These are phyloP conservation scores for Argopecten irradians DNA, from an alignment of 1,140 invertebrate species.

Conservation along the genomic window DNA sequence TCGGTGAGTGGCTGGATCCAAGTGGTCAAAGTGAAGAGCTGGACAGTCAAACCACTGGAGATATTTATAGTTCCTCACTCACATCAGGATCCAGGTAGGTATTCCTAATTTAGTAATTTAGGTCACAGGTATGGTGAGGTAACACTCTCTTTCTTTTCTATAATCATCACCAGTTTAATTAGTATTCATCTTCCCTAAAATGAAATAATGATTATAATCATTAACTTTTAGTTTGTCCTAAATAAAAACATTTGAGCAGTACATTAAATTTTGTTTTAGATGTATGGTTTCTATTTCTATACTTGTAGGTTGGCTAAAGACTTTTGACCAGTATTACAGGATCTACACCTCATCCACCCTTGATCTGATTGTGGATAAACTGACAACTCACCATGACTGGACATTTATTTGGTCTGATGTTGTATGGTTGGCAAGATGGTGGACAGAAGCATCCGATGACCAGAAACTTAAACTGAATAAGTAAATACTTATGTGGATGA, in stretches of 20 bases:
- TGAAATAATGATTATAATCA: neutral
- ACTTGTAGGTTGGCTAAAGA: constrained; percentile 91
- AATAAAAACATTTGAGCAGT: neutral
- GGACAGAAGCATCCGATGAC: constrained; percentile 85
- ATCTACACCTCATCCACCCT: constrained; percentile 92
- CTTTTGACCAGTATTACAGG: constrained; percentile 94
- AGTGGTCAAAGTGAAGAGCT: constrained; percentile 64
- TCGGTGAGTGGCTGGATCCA: constrained; percentile 67
- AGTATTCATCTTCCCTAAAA: neutral
- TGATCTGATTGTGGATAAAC: constrained; percentile 90
- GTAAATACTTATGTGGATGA: constrained; percentile 79
- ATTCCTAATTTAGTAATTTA: neutral
- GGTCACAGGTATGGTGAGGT: neutral
- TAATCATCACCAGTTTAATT: neutral
- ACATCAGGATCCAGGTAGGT: constrained; percentile 92
- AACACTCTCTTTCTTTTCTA: neutral
- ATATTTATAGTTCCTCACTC: constrained; percentile 98
- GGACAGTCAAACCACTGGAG: constrained; percentile 83
- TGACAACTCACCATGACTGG: constrained; percentile 86
- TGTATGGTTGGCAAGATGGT: constrained; percentile 95
- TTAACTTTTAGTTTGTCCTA: neutral
- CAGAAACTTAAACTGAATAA: constrained; percentile 84
- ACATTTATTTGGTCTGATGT: constrained; percentile 99
- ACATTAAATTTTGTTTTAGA: too few relatives aligned
- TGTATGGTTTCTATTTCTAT: too few relatives aligned